Percentiles rank a stretch among this genome's conserved stretches.
phyloP scores from a whole-genome alignment of 2,888 invertebrate genomes.

The Limnephilus auricula region DNA sequence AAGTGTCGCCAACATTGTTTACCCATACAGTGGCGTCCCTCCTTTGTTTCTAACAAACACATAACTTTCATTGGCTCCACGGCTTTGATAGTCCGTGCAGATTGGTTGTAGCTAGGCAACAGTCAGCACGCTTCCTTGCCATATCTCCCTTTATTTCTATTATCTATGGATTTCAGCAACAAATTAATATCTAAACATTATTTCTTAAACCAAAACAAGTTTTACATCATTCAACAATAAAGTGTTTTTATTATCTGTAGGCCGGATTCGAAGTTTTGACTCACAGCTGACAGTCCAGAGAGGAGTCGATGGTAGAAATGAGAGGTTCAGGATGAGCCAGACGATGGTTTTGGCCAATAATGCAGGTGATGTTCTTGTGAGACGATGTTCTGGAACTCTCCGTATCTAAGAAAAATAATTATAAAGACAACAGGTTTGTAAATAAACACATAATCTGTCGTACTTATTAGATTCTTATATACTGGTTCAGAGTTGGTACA shows the following conservation, averaged over 20 bases:
- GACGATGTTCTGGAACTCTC: slow-evolving; percentile 66
- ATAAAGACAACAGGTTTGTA: neutral
- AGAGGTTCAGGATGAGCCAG: slow-evolving; percentile 43
- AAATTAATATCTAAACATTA: neutral
- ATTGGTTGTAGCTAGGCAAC: too few species aligned
- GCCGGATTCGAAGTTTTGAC: neutral
- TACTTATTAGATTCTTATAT: too few species aligned
- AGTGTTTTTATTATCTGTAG: neutral
- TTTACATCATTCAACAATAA: neutral
- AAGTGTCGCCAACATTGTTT: too few species aligned
- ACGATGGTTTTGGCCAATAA: slow-evolving; percentile 32
- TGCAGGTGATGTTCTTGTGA: slow-evolving; percentile 62
- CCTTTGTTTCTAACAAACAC: too few species aligned
- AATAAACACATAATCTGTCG: too few species aligned
- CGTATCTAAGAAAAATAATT: slow-evolving; percentile 57
- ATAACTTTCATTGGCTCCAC: too few species aligned
- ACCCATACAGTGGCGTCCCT: too few species aligned
- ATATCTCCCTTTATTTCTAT: too few species aligned
- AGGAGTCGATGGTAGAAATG: slow-evolving; percentile 54
- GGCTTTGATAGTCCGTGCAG: too few species aligned
- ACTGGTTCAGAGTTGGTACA: too few species aligned
- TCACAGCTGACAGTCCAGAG: slow-evolving; percentile 61
- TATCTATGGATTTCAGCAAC: neutral
- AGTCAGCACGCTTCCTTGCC: too few species aligned
- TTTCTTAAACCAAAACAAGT: neutral